phyloP scores from a whole-genome alignment of 2,113 vertebrate genomes.

The Odocoileus hemionus region DNA sequence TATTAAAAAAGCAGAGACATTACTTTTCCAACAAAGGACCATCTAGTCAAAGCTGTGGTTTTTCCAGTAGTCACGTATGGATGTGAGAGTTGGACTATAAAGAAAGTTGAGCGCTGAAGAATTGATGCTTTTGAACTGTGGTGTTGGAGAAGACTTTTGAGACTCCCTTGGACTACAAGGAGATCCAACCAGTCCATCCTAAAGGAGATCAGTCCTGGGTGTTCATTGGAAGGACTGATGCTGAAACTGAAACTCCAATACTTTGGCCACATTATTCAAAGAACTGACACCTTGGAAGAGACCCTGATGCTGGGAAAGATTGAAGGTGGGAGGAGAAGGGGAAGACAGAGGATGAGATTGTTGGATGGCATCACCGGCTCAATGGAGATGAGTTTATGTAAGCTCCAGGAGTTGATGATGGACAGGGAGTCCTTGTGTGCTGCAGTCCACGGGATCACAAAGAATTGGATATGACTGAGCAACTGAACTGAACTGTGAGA shows the following conservation, averaged over 20 bases:
- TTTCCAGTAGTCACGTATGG: not conserved
- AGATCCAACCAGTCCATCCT: not conserved
- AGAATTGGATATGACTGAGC: not conserved
- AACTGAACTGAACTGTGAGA: not conserved
- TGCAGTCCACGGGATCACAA: not conserved
- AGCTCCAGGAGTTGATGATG: not conserved
- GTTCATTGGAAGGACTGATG: not conserved
- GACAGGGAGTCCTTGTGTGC: not conserved
- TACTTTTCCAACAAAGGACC: not conserved
- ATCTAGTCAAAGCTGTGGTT: not conserved
- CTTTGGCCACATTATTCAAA: not conserved
- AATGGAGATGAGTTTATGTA: not conserved
- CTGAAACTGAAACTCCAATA: not conserved
- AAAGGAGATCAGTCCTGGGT: not conserved
- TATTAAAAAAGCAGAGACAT: not conserved
- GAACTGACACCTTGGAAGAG: not conserved
- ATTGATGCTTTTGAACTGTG: not conserved
- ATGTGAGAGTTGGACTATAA: not conserved
- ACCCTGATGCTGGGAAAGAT: not conserved
- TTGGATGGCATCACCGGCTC: not conserved
- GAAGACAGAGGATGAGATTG: not conserved
- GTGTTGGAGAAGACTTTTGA: not conserved
- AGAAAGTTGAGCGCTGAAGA: not conserved
- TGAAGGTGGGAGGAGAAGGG: not conserved
- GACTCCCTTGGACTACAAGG: not conserved